A percentile compares a stretch with the other conserved stretches of the same genome.
Evolutionary conservation across 2,113 vertebrate genomes (phyloP).

Genomic region (Elanus axillaris): DNA sequence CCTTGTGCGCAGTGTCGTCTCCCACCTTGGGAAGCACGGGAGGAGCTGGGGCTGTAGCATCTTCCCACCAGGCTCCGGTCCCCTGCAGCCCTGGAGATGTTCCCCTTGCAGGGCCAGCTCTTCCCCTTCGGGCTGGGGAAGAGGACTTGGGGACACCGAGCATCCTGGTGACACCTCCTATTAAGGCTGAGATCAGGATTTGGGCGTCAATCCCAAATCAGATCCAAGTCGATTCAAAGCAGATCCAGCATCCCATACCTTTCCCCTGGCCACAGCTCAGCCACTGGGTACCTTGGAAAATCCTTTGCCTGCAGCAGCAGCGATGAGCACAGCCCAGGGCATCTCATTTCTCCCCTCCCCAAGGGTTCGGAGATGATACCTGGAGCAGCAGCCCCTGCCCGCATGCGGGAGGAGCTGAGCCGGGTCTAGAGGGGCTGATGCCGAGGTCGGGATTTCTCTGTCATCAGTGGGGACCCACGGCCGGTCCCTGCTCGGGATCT

Average conservation of each 20-base stretch:
- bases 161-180: fast-evolving
- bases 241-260: not conserved
- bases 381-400: not conserved
- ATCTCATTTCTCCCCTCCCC: not conserved
- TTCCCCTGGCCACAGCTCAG: not conserved
- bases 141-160: not conserved
- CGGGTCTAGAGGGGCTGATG: not conserved
- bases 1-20: not conserved
- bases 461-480: not conserved
- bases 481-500: not conserved
- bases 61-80: not conserved
- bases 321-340: not conserved
- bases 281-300: fast-evolving
- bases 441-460: not conserved
- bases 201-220: fast-evolving
- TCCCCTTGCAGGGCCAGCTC: not conserved
- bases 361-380: not conserved
- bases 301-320: not conserved
- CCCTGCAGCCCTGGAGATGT: not conserved
- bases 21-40: not conserved
- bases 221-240: too few species aligned
- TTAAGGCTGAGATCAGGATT: not conserved
- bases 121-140: not conserved
- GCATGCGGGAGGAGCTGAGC: fast-evolving
- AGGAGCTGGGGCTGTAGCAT: not conserved